Percentiles rank a stretch among this genome's conserved stretches.
phyloP scores from a whole-genome alignment of 2,113 vertebrate species.

The Labeo catla region DNA sequence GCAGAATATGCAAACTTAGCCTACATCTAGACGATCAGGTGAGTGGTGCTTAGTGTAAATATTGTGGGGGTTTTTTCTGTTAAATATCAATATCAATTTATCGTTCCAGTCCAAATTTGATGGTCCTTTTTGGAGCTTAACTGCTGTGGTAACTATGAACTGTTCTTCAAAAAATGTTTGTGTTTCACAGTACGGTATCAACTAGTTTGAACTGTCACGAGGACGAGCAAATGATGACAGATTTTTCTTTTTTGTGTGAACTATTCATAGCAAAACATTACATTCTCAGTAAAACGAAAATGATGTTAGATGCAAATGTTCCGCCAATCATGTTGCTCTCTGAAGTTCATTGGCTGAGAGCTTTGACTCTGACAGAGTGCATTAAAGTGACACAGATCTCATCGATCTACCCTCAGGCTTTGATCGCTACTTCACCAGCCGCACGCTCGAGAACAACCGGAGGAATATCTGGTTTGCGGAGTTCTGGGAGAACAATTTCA shows the following conservation, averaged over 20 bases:
- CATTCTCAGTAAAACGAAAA: background rate
- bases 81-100: background rate
- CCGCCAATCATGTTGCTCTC: conserved; percentile 1
- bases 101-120: background rate
- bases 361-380: conserved; percentile 36
- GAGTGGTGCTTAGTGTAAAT: background rate
- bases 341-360: conserved; percentile 29
- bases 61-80: too few relatives aligned
- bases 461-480: conserved; percentile 84
- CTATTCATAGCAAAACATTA: background rate
- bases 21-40: background rate
- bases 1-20: background rate
- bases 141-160: background rate
- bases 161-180: background rate
- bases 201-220: background rate
- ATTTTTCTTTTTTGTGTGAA: background rate
- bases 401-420: conserved; percentile 73
- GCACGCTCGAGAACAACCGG: conserved; percentile 81
- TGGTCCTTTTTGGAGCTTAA: background rate
- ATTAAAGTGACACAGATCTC: conserved; percentile 61
- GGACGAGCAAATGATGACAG: background rate
- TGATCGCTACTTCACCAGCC: conserved; percentile 82
- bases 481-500: conserved; percentile 87
- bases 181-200: background rate
- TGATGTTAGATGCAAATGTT: conserved; percentile 12